These are phyloP conservation scores for Stegodyphus mimosarum DNA, from an alignment of 1,140 invertebrate genomes.

Conservation along the genomic window DNA sequence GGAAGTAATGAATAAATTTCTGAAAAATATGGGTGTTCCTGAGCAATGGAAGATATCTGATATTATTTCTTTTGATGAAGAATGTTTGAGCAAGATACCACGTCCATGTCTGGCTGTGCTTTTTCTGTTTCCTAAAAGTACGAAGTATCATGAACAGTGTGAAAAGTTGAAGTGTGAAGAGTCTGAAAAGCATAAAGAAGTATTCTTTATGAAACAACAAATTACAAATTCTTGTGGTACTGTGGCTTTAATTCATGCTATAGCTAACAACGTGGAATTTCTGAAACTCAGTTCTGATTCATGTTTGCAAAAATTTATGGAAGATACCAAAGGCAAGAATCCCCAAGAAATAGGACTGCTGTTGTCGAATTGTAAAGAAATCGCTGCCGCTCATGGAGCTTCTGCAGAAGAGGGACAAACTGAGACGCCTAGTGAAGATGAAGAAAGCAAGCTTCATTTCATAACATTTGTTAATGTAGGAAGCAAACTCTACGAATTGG, in stretches of 20 bases:
- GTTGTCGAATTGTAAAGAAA: constrained; percentile 65
- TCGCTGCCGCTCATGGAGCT: constrained; percentile 85
- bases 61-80: constrained; percentile 88
- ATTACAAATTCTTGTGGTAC: constrained; percentile 97
- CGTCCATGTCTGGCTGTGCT: constrained; percentile 85
- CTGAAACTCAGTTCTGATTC: constrained; percentile 74
- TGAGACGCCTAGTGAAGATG: constrained; percentile 75
- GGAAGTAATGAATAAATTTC: constrained; percentile 80
- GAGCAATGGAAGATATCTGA: constrained; percentile 84
- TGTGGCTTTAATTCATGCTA: constrained; percentile 86
- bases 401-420: constrained; percentile 72
- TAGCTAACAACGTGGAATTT: constrained; percentile 72
- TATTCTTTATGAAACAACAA: constrained; percentile 93
- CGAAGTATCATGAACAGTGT: constrained; percentile 72
- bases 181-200: constrained; percentile 74
- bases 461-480: constrained; percentile 87
- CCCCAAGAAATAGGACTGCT: constrained; percentile 78
- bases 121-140: constrained; percentile 84
- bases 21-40: constrained; percentile 85
- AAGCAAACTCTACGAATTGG: constrained; percentile 88
- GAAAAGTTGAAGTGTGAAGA: constrained; percentile 69
- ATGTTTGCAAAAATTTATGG: constrained; percentile 81
- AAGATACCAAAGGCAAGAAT: constrained; percentile 76
- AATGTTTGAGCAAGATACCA: constrained; percentile 85
- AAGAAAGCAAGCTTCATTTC: constrained; percentile 87